Evolutionary conservation across 2,113 vertebrate genomes (phyloP).

Genomic region (Rhinoderma darwinii): DNA sequence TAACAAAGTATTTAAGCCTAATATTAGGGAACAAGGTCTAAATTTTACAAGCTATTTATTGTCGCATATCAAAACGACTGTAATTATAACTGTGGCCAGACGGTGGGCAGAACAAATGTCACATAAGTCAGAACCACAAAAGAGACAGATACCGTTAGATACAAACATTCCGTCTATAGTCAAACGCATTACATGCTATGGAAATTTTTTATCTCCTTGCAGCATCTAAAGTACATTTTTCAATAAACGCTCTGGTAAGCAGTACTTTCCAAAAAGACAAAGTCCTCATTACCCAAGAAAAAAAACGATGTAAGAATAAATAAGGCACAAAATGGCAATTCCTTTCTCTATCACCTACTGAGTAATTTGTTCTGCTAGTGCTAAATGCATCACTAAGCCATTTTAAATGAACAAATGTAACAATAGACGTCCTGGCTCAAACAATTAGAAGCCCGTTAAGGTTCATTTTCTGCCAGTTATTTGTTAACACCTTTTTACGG

Average conservation of each 20-base stretch:
- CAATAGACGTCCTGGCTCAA: conserved; percentile 49
- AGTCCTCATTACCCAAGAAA: conserved; percentile 26
- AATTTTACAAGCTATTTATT: neutral
- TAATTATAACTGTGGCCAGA: neutral
- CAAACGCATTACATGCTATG: neutral
- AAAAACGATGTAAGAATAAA: conserved; percentile 48
- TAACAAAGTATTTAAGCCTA: too few relatives aligned
- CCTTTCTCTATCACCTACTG: conserved; percentile 36
- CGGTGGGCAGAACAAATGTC: neutral
- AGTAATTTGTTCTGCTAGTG: conserved; percentile 56
- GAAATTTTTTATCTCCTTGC: neutral
- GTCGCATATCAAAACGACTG: neutral
- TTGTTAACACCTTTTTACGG: conserved; percentile 56
- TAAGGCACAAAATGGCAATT: conserved; percentile 44
- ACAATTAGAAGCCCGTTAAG: conserved; percentile 55
- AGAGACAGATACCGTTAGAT: neutral
- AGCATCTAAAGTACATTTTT: conserved; percentile 9
- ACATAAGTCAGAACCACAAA: neutral
- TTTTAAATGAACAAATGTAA: conserved; percentile 58
- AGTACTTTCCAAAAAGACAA: neutral
- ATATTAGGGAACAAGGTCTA: too few relatives aligned
- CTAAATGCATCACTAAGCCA: conserved; percentile 57
- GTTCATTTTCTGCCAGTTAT: conserved; percentile 53
- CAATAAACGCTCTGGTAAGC: conserved; percentile 19
- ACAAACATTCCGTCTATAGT: neutral